Evolutionary conservation across 2,888 invertebrate species (phyloP), one percentile per base, ranked within the genome.

Genomic region (Eledona agricola): DNA sequence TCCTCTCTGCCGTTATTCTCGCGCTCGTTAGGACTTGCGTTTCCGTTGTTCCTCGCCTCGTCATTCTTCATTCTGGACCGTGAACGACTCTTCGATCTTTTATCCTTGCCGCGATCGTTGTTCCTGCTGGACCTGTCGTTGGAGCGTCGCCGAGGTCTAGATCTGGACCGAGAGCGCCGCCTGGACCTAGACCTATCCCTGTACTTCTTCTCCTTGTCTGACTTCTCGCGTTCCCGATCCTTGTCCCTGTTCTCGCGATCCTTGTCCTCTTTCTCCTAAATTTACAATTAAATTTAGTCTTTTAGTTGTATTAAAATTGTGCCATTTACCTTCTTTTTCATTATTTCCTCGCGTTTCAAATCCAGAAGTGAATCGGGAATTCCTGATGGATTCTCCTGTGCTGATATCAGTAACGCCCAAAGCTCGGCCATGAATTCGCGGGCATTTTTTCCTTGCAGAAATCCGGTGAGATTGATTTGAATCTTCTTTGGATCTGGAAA

Each of bases 381-480:
- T 6, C 99, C 99, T 59, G 89, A 91, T 28, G 93, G 91, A 63
- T 93, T 93, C 37, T 96, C 93, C 77, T 96, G 96, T 1, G 98
- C 99, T 43, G 96, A 96, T 55, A 96, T 83, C 62, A 99, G 79
- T 63, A 97, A 79, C 58, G 92, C 90, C 99, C 99, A 99, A 42
- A 99, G 81, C 77, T 99, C 98, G 2, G 91, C 91, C 92, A 98
- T 96, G 78, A 99, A 99, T 65, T 93, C 88, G 23, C 98, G 84
- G 9, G 99, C 96, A 78, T 97, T 96, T 77, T 95, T 94, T 5
- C 96, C 96, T 74, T 99, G 98, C 57, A 99, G 81, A 78, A 99
- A 99, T 31, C 99, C 99, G 29, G 99, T 99, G 77, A 99, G 82
- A 79, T 99, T 99, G 72, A 99, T 99, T 85, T 99, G 98, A 89